These are phyloP conservation scores for Bombycilla garrulus DNA, from an alignment of 2,113 vertebrate species.

Conservation along the genomic window DNA sequence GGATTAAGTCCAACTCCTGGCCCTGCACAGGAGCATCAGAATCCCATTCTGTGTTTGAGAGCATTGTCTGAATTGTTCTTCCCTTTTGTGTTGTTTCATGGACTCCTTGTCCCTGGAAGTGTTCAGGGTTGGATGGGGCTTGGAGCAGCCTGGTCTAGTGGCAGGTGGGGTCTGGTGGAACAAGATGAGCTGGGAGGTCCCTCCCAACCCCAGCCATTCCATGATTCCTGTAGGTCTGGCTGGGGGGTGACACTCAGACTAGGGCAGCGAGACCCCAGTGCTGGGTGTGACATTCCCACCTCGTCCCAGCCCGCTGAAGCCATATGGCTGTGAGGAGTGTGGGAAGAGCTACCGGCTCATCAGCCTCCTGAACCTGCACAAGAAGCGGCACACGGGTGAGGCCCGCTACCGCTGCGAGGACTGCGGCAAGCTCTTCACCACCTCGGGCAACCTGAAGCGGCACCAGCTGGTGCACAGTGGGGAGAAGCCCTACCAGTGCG, in stretches of 20 bases:
- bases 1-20: fast-evolving
- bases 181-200: neutral
- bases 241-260: fast-evolving
- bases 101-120: neutral
- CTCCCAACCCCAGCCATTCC: neutral
- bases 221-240: neutral
- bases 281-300: neutral
- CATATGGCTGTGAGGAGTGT: constrained; percentile 89
- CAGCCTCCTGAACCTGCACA: constrained; percentile 95
- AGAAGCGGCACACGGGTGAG: constrained; percentile 95
- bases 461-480: constrained; percentile 98
- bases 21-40: neutral
- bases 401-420: constrained; percentile 90
- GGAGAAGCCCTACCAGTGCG: constrained; percentile 94
- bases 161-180: neutral
- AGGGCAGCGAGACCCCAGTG: fast-evolving
- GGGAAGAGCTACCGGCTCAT: constrained; percentile 97
- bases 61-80: neutral
- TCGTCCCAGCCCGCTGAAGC: constrained; percentile 84
- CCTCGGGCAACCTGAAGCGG: constrained; percentile 94
- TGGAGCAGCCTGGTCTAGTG: neutral
- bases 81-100: neutral
- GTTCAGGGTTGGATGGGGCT: neutral
- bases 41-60: neutral
- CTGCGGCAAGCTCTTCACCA: constrained; percentile 95